Evolutionary conservation across 2,113 vertebrate genomes (phyloP).

Genomic region (Daubentonia madagascariensis): DNA sequence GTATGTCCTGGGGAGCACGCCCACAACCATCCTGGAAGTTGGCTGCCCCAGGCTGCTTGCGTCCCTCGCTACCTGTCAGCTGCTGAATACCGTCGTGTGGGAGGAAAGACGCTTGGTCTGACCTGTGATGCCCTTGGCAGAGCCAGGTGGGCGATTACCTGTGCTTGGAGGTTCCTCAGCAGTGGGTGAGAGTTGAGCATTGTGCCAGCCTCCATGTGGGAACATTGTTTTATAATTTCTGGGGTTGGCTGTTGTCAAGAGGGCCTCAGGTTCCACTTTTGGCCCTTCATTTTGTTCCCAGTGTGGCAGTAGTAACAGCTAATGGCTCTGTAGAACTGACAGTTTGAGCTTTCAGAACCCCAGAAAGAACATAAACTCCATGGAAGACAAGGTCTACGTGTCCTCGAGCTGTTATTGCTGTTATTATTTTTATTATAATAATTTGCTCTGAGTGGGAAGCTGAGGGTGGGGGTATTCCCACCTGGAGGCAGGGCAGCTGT

Average conservation of each 20-base stretch:
- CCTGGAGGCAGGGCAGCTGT: not conserved
- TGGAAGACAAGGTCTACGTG: not conserved
- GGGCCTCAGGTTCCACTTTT: not conserved
- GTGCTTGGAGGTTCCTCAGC: not conserved
- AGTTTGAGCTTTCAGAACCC: not conserved
- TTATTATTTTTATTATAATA: slow-evolving; percentile 31
- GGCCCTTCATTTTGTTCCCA: not conserved
- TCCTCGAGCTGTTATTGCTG: not conserved
- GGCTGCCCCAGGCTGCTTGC: not conserved
- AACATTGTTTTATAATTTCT: not conserved
- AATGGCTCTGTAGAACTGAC: not conserved
- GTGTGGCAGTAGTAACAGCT: not conserved
- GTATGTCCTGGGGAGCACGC: not conserved
- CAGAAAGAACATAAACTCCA: not conserved
- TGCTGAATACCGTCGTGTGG: not conserved
- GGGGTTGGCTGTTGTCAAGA: not conserved
- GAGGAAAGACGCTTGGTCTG: not conserved
- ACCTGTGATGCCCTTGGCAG: not conserved
- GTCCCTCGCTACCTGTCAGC: not conserved
- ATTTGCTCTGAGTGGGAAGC: slow-evolving; percentile 16
- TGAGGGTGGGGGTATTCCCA: not conserved
- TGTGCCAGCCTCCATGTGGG: not conserved
- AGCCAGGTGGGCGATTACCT: not conserved
- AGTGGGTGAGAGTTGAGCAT: not conserved
- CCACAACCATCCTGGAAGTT: not conserved